Evolutionary conservation across 2,797 vertebrate genomes (phyloP), one percentile per base, ranked within the genome.

Genomic region (Ctenopoma multispine): DNA sequence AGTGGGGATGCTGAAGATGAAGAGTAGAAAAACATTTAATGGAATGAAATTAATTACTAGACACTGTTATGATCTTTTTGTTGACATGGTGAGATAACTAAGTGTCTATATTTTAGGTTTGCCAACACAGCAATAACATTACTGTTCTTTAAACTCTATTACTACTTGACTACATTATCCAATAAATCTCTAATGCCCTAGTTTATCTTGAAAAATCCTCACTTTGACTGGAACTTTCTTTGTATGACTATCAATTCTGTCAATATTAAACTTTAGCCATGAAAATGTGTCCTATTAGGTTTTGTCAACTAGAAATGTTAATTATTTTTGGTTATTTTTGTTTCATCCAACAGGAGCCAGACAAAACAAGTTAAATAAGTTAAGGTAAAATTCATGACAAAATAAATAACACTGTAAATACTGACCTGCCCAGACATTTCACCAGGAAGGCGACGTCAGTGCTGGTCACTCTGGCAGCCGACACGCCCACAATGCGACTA

Each of bases 371-470:
- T n/a, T n/a, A n/a, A n/a, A n/a, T n/a, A n/a, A n/a, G 17, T 8
- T 53, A 1, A 34, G 1, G 38, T 43, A 29, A 61, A 18, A 73
- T 50, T 1, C 0, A 36, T 31, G 2, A 6, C 29, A 8, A 27
- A 62, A 15, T n/a, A 4, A 1, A 17, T 17, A 27, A 23, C 1
- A 31, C 7, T 31, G 29, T 4, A 17, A 11, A 46, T 17, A 75
- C 86, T 91, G 84, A 98, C 97, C 93, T 95, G 83, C 96, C 97
- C 77, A 95, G 86, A 87, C 96, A 99, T 79, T 94, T 95, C 66
- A 99, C 95, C 21, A 93, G 84, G 74, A 99, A 97, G 89, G 93
- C 96, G 87, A 98, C 77, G 48, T 96, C 88, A 17, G 94, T 90
- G 70, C 92, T 90, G 64, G 87, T 94, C 72, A 92, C 80, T 80